phyloP scores from a whole-genome alignment of 2,888 invertebrate genomes.

The Platypus cylindrus region DNA sequence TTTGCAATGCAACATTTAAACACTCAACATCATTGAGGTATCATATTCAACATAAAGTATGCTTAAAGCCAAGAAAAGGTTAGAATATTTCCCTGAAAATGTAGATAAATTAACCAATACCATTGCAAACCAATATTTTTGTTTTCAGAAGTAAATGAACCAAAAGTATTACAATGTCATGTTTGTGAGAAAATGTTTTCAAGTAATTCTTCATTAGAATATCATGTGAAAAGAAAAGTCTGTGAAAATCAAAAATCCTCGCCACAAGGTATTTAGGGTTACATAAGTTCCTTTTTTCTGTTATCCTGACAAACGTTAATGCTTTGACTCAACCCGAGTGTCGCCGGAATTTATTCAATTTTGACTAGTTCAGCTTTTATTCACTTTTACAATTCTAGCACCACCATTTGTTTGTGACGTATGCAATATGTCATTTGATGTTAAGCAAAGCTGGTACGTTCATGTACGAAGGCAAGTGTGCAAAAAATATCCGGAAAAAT shows the following conservation, averaged over 20 bases:
- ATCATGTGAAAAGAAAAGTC: constrained; percentile 13
- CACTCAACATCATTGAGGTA: constrained; percentile 14
- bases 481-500: constrained; percentile 14
- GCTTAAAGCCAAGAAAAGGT: constrained; percentile 12
- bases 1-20: constrained; percentile 12
- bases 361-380: too few relatives aligned
- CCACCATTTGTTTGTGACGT: constrained; percentile 15
- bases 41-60: constrained; percentile 13
- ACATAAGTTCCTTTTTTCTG: background rate
- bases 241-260: constrained; percentile 10
- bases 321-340: too few relatives aligned
- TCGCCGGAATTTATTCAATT: too few relatives aligned
- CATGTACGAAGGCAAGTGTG: constrained; percentile 14
- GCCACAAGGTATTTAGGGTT: constrained; percentile 8
- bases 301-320: too few relatives aligned
- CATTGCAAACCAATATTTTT: too few relatives aligned
- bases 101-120: too few relatives aligned
- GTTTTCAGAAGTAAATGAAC: constrained; percentile 11
- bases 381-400: constrained; percentile 6
- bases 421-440: constrained; percentile 12
- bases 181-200: constrained; percentile 15
- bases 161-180: constrained; percentile 13
- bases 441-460: constrained; percentile 14
- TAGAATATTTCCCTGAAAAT: too few relatives aligned
- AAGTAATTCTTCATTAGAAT: constrained; percentile 13